Conservation (phyloP, 2,888 invertebrate species). For the Ennomos quercinarius region DNA sequence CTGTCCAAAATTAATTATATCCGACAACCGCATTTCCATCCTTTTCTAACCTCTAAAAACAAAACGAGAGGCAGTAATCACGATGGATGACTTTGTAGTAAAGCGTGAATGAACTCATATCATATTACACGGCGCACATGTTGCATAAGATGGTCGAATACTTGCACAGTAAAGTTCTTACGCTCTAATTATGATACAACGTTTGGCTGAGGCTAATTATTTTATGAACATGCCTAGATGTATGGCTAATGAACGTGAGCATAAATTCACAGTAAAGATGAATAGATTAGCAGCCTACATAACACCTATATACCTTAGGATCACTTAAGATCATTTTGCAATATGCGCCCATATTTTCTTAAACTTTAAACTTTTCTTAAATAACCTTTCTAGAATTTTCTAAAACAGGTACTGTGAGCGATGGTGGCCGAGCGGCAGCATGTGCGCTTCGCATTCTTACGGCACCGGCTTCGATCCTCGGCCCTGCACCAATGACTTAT, state of each 20-base stretch:
- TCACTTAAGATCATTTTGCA: too few relatives aligned
- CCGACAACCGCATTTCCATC: slow-evolving; percentile 34
- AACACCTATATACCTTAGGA: too few relatives aligned
- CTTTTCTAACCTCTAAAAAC: slow-evolving; percentile 20
- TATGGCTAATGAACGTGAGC: slow-evolving; percentile 4
- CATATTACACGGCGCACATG: slow-evolving; percentile 59
- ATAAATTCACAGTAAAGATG: slow-evolving; percentile 5
- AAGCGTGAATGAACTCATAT: slow-evolving; percentile 37
- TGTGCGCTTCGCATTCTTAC: too few relatives aligned
- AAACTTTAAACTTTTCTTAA: too few relatives aligned
- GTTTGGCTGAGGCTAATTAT: slow-evolving; percentile 37
- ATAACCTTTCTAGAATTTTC: too few relatives aligned
- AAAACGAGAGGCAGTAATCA: slow-evolving; percentile 33
- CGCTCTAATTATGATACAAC: slow-evolving; percentile 71
- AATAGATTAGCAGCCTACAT: too few relatives aligned
- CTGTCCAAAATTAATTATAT: slow-evolving; percentile 40
- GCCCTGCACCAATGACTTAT: too few relatives aligned
- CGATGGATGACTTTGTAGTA: slow-evolving; percentile 19
- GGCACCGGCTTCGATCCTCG: too few relatives aligned
- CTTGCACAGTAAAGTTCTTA: slow-evolving; percentile 67
- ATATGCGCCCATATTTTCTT: too few relatives aligned
- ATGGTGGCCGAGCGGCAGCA: too few relatives aligned
- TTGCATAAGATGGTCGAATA: slow-evolving; percentile 57
- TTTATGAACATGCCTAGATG: slow-evolving; percentile 1
- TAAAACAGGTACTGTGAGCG: too few relatives aligned